These are phyloP conservation scores for Pyrrhopygopsis socrates DNA, from an alignment of 2,888 invertebrate genomes.

Conservation along the genomic window DNA sequence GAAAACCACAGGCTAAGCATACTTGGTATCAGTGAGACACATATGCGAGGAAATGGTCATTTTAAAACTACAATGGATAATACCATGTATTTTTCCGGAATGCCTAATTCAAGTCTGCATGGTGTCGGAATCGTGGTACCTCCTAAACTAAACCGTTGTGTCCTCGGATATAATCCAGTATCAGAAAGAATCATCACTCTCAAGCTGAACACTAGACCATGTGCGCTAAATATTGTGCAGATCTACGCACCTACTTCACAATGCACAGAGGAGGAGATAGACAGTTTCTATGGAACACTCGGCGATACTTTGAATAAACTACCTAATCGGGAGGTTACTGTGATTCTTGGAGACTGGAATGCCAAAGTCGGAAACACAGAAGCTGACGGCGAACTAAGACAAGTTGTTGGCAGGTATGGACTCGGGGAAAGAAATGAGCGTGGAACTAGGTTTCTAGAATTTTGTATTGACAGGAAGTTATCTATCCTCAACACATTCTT, in stretches of 20 bases:
- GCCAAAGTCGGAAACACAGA: conserved; percentile 48
- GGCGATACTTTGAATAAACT: conserved; percentile 21
- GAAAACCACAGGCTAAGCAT: not conserved
- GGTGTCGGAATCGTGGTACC: not conserved
- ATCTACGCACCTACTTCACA: conserved; percentile 66
- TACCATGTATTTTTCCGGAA: conserved; percentile 44
- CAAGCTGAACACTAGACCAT: not conserved
- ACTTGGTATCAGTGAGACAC: conserved; percentile 48
- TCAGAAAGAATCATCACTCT: conserved; percentile 23
- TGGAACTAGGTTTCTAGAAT: conserved; percentile 44
- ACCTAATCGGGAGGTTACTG: conserved; percentile 49
- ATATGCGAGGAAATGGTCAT: conserved; percentile 47
- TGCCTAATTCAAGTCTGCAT: not conserved
- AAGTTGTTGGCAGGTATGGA: conserved; percentile 43
- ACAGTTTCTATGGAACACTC: conserved; percentile 44
- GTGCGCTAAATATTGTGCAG: conserved; percentile 56
- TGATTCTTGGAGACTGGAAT: conserved; percentile 65
- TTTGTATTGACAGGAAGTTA: conserved; percentile 34
- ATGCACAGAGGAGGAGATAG: conserved; percentile 49
- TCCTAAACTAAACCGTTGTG: not conserved
- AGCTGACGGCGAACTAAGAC: conserved; percentile 14
- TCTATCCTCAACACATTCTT: conserved; percentile 66
- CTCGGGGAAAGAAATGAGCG: conserved; percentile 58
- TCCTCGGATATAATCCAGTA: conserved; percentile 55
- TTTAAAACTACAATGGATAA: conserved; percentile 34